Evolutionary conservation across 1,140 invertebrate genomes (phyloP), one percentile per base, ranked within the genome.

Genomic region (Callitettix versicolor): DNA sequence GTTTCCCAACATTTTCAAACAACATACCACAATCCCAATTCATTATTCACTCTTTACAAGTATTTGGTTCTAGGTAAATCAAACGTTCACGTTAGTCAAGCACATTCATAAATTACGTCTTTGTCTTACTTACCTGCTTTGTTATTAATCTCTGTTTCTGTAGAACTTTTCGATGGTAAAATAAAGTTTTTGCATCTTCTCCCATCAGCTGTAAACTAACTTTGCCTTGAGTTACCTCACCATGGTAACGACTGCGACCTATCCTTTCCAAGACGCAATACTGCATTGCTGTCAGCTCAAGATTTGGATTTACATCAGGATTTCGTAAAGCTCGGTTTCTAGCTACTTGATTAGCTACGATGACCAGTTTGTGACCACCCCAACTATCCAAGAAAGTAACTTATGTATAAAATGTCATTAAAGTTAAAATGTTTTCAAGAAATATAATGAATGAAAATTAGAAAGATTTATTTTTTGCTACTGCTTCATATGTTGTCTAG

Each of bases 201-300:
- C 71, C 73, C 21, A 80, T 63, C 12, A 69, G 57, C 36, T 67
- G 54, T 40, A 84, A 65, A 58, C 80, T 78, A 20, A 71, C 66
- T 59, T 78, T 78, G 34, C 85, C 86, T 30, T 78, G 73, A 14
- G 84, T 86, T 6, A 82, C 71, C 67, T 86, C 84, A 0, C 88
- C 87, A 60, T 78, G 74, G 53, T 78, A 74, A 15, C 88, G 73
- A 18, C 79, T 69, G 58, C 86, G 74, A n/a, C 84, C 88, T 53
- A 92, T 80, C 63, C 80, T 69, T 71, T 92, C 89, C 24, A 89
- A 67, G 20, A 91, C 72, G 60, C 81, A 82, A 64, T 87, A 92
- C 58, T 81, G 79, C 7, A 75, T 67, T 3, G 75, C 48, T 1
- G 71, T 71, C 15, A 87, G 53, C 24, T 79, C 73, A 7, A 76